Conservation (phyloP, 2,888 invertebrate species). For the Callinectes sapidus region DNA sequence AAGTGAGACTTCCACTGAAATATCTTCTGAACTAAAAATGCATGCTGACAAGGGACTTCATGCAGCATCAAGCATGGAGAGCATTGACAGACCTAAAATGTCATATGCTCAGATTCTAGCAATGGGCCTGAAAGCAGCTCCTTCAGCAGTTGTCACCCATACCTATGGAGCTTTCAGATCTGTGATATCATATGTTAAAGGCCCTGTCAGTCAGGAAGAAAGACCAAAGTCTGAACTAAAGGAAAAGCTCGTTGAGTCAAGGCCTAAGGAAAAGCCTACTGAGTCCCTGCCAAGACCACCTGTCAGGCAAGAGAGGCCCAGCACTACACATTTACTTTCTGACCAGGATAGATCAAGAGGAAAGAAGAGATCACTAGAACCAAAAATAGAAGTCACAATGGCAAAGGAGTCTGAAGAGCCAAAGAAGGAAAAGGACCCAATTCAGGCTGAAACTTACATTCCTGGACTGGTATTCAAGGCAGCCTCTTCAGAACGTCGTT, state of each 20-base stretch:
- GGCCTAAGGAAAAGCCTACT: constrained; percentile 20
- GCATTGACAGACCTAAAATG: constrained; percentile 55
- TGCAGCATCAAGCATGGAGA: neutral
- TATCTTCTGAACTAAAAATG: neutral
- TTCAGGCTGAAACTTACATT: constrained; percentile 61
- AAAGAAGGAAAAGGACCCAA: constrained; percentile 37
- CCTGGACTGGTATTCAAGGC: constrained; percentile 71
- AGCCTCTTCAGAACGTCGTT: constrained; percentile 45
- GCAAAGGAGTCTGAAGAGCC: constrained; percentile 45
- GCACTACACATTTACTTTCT: neutral
- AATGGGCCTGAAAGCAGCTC: constrained; percentile 67
- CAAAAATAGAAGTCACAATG: constrained; percentile 53
- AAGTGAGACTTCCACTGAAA: constrained; percentile 26
- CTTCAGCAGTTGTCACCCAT: constrained; percentile 64
- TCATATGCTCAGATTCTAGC: constrained; percentile 72
- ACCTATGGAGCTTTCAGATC: constrained; percentile 66
- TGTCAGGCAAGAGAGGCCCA: neutral
- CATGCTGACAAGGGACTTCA: neutral
- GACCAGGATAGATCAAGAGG: constrained; percentile 52
- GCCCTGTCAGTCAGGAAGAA: constrained; percentile 48
- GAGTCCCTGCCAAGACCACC: neutral
- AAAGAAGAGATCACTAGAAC: constrained; percentile 53
- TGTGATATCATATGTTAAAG: constrained; percentile 65
- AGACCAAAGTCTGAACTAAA: constrained; percentile 27
- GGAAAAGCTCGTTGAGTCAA: constrained; percentile 7